These are phyloP conservation scores for Pluvialis apricaria DNA, from an alignment of 2,113 vertebrate genomes.

Conservation along the genomic window DNA sequence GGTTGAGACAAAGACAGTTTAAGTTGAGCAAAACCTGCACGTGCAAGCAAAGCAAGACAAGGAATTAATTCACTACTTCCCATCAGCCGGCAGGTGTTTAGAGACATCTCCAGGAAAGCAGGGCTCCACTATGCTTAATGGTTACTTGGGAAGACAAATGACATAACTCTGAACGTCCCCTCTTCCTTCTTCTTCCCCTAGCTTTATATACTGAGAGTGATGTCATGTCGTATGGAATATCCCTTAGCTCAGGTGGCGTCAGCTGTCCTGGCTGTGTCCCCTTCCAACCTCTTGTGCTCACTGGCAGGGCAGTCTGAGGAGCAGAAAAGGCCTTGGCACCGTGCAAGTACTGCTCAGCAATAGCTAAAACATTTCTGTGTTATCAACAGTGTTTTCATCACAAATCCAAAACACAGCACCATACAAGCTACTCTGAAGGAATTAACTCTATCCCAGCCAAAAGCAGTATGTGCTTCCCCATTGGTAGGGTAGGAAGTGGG, in stretches of 20 bases:
- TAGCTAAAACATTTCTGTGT: background rate
- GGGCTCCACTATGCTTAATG: accelerated
- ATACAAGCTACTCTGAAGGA: background rate
- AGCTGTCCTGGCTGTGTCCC: background rate
- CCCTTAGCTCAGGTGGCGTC: background rate
- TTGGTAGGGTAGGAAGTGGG: background rate
- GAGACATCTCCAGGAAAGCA: background rate
- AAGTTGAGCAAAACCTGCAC: background rate
- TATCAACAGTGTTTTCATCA: background rate
- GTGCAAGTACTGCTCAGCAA: background rate
- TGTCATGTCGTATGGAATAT: background rate
- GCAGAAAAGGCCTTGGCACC: background rate
- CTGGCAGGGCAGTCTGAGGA: background rate
- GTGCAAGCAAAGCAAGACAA: background rate
- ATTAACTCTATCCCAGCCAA: background rate
- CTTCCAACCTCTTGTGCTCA: background rate
- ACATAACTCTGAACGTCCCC: accelerated
- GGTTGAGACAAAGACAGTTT: background rate
- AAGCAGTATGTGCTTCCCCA: background rate
- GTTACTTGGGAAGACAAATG: background rate
- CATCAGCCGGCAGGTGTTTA: accelerated
- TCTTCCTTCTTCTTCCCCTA: background rate
- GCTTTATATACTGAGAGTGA: background rate
- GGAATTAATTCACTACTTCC: accelerated
- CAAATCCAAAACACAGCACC: background rate